Base-by-base conservation (phyloP, 2,888 invertebrate genomes). In the Tryphoninae sp. region DNA sequence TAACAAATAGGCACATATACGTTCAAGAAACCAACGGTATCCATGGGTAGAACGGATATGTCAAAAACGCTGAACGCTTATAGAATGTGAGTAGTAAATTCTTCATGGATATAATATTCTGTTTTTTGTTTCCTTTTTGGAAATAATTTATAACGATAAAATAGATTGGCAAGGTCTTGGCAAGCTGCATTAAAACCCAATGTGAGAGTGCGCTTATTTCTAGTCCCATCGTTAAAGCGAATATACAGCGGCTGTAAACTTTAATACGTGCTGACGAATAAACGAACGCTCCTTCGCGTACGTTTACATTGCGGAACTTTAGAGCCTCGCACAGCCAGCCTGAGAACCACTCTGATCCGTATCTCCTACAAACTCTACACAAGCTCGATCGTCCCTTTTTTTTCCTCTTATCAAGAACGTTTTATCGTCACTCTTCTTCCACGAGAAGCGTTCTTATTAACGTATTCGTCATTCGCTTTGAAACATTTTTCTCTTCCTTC, bases 41-140 rank as follows among this genome's bases (percentile, higher is more conserved):
- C 90, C 87, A 92, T 92, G 92, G 91, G 91, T 90, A 90, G 90
- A 86, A 92, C 91, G 86, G 90, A 91, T 90, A 96, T 96, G 96
- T 97, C 96, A 93, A 97, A 96, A 94, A 96, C 96, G 92, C 95
- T 97, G 92, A 96, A 96, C 94, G 96, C 96, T 91, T 97, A 97
- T 93, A 95, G 96, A 94, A 96, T 97, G 97, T 97, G 94, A 96
- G 96, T 96, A 94, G 82, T 85, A 64, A 81, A 80, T 80, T 64
- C 22, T 42, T 42, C 61, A 68, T 55, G 55, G 65, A 33, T 33
- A 33, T 7, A 7, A 33, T 33, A 1, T 33, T 33, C n/a, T n/a
- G n/a, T 42, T 71, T 67, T 53, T 55, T 8, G 4, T 33, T 33
- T 0, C 4, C 33, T 6, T 33, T 33, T 33, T 1, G 6, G 6